Evolutionary conservation across 2,888 invertebrate species (phyloP).

Genomic region (Rhabditophanes sp.): DNA sequence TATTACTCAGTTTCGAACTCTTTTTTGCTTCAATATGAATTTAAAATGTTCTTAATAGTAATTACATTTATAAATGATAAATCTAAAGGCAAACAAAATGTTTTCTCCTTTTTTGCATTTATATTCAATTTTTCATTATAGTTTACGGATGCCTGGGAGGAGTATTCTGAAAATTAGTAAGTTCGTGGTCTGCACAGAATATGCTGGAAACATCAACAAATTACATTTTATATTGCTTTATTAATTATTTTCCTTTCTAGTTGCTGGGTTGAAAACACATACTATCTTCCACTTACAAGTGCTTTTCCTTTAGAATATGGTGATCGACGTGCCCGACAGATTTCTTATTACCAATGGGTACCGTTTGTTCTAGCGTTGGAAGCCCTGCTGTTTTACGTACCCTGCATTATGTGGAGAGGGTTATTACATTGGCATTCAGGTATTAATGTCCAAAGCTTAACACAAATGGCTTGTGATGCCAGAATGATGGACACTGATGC

Average conservation of each 20-base stretch:
- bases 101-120: too few species aligned
- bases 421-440: constrained; percentile 47
- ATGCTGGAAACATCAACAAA: too few species aligned
- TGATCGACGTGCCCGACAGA: constrained; percentile 44
- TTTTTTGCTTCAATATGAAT: too few species aligned
- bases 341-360: constrained; percentile 45
- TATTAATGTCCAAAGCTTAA: constrained; percentile 47
- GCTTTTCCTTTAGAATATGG: constrained; percentile 43
- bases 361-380: constrained; percentile 49
- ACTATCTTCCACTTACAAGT: constrained; percentile 48
- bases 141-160: constrained; percentile 49
- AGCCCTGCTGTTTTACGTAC: constrained; percentile 49
- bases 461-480: constrained; percentile 46
- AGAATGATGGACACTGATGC: constrained; percentile 45
- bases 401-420: constrained; percentile 49
- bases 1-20: too few species aligned
- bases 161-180: constrained; percentile 50
- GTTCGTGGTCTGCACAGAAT: too few species aligned
- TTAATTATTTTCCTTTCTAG: too few species aligned
- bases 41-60: too few species aligned
- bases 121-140: too few species aligned
- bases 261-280: constrained; percentile 50
- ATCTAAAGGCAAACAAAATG: too few species aligned
- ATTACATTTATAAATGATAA: too few species aligned
- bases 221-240: too few species aligned